Evolutionary conservation across 2,797 vertebrate genomes (phyloP), one percentile per base, ranked within the genome.

Genomic region (Gallinago solitaria): DNA sequence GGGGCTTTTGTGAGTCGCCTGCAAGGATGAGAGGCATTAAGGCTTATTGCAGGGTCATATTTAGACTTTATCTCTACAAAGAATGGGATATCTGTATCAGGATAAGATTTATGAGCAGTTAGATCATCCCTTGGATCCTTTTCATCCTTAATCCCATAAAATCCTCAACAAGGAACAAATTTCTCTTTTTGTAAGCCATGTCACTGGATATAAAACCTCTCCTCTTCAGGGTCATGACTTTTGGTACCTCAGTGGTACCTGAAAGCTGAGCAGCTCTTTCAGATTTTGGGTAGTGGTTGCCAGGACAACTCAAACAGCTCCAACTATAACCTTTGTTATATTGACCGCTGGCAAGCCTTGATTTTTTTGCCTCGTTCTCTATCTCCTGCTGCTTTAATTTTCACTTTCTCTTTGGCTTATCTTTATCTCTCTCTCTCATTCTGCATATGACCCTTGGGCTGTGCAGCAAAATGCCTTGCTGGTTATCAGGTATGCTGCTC

Each of bases 341-440:
- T 28, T 53, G 48, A 64, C 32, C 68, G 18, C 64, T 89, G 41
- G 41, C 82, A 77, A 87, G 33, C 23, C 24, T 75, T 69, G 57
- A 6, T 39, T 50, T 96, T 67, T 77, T 90, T 27, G 5, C 14
- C n/a, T 54, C 54, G 23, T 71, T 68, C 32, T 83, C 35, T 70
- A 3, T 67, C 60, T 67, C 70, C 25, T 32, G 45, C 39, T 61
- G 32, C 83, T 95, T 85, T 39, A 91, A 85, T 95, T 96, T 96
- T 96, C 53, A 32, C 39, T 90, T 94, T 96, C 78, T 92, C 21
- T 93, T 89, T 91, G 87, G 30, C 47, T 65, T 92, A 5, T 30
- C n/a, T 86, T 83, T 96, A 68, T 47, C 43, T 77, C 56, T 90
- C 45, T 71, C 9, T 82, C 41, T 83, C 30, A 43, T 89, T 95